These are phyloP conservation scores for Stercorarius parasiticus DNA, from an alignment of 2,113 vertebrate species.

Conservation along the genomic window DNA sequence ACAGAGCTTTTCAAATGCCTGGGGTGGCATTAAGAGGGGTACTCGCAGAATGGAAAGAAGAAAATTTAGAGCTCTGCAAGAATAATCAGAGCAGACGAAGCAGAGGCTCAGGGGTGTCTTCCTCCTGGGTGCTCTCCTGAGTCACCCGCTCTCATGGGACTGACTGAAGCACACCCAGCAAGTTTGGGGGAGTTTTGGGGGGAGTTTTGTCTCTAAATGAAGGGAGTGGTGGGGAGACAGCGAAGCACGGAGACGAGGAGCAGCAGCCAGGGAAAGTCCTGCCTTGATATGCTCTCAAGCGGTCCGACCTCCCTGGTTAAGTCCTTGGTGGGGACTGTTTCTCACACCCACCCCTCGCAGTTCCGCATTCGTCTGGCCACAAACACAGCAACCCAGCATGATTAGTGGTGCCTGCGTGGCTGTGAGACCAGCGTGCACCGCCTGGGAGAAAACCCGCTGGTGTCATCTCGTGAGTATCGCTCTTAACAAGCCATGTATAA, in stretches of 20 bases:
- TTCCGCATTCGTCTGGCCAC: background rate
- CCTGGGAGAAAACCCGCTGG: background rate
- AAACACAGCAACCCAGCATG: background rate
- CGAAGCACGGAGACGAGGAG: background rate
- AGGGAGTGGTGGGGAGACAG: background rate
- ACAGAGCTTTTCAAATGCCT: background rate
- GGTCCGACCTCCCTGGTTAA: background rate
- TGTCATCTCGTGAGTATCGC: accelerated
- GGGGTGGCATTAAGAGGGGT: background rate
- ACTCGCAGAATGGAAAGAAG: background rate
- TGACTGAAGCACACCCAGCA: background rate
- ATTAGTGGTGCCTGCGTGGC: background rate
- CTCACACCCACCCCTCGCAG: background rate
- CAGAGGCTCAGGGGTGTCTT: background rate
- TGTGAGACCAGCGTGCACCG: accelerated
- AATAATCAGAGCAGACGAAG: background rate
- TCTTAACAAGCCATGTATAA: background rate
- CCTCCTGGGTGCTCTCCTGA: background rate
- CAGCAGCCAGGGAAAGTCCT: background rate
- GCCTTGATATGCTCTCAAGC: accelerated
- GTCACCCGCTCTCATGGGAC: background rate
- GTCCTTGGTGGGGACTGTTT: background rate
- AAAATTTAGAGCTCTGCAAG: background rate
- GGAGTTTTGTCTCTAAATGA: background rate
- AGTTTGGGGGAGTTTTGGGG: background rate